Evolutionary conservation across 2,888 invertebrate species (phyloP), one percentile per base, ranked within the genome.

Genomic region (Xestia c-nigrum): DNA sequence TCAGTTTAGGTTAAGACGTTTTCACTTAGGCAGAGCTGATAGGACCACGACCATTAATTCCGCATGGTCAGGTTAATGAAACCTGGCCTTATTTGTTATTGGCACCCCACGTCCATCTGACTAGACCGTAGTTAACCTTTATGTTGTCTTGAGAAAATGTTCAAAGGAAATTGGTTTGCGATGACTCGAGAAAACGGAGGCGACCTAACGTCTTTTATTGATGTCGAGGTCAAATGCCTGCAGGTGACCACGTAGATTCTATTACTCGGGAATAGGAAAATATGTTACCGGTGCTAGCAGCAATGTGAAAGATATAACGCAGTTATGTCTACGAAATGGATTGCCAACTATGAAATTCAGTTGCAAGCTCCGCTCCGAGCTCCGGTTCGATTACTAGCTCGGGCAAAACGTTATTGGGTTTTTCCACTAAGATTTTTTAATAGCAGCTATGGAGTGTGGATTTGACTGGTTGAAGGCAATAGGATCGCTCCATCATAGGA

Each of bases 81-180:
- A 24, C 14, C n/a, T n/a, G n/a, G n/a, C n/a, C n/a, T 46, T 19
- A 3, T 2, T 21, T 10, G 24, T 47, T 59, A 59, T 61, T 57
- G 6, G 38, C 14, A 16, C 12, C 5, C 57, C 43, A 47, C 43
- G 52, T 69, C 50, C 59, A 43, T 75, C 43, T 52, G n/a, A 46
- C 66, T 71, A 59, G 46, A 47, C 50, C 63, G 57, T 40, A 50
- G 72, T 72, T 80, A 76, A 80, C 57, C 67, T 72, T 77, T 67
- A 50, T 70, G 66, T 24, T 47, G 46, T 63, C 59, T 21, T 24
- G 63, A 70, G 69, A 72, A 79, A 80, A 77, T 77, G 50, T 72
- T 9, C 38, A 47, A 74, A 84, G 47, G 21, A 75, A 81, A 83
- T 80, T 77, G 68, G 72, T 52, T 80, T 19, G 24, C 64, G 46